A percentile compares a stretch with the other conserved stretches of the same genome.
Evolutionary conservation across 2,888 invertebrate genomes (phyloP).

Genomic region (Lasioglossum malachurum): DNA sequence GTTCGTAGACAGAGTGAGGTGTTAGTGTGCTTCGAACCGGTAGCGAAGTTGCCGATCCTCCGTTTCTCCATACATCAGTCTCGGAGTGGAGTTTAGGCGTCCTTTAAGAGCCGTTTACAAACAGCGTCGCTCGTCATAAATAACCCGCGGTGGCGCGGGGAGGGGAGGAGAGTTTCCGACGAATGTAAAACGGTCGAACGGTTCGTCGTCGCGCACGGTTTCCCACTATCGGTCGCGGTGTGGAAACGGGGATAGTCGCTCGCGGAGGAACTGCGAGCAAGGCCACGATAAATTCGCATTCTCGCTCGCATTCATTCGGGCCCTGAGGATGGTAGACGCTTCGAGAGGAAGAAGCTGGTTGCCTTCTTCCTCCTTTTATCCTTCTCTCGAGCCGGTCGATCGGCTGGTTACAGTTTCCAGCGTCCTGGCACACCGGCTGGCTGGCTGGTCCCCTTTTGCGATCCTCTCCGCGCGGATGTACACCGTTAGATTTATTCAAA

Average conservation of each 20-base stretch:
- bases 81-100: conserved; percentile 39
- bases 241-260: conserved; percentile 43
- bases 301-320: conserved; percentile 16
- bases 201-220: conserved; percentile 36
- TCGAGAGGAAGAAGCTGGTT: conserved; percentile 24
- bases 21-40: conserved; percentile 24
- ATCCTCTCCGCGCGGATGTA: conserved; percentile 49
- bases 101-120: conserved; percentile 54
- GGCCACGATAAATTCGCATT: conserved; percentile 62
- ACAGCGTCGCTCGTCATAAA: conserved; percentile 43
- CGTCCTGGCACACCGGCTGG: neutral
- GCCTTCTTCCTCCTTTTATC: conserved; percentile 30
- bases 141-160: conserved; percentile 4
- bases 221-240: conserved; percentile 27
- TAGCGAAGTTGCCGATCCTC: conserved; percentile 44
- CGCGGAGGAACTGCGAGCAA: conserved; percentile 47
- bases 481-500: conserved; percentile 74
- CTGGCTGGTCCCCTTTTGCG: conserved; percentile 13
- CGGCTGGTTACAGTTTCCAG: neutral
- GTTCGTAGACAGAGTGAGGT: conserved; percentile 11
- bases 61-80: conserved; percentile 43
- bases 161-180: conserved; percentile 18
- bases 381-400: conserved; percentile 23
- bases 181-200: conserved; percentile 54
- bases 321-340: neutral